Evolutionary conservation across 2,797 vertebrate species (phyloP), one percentile per base, ranked within the genome.

Genomic region (Parambassis ranga): DNA sequence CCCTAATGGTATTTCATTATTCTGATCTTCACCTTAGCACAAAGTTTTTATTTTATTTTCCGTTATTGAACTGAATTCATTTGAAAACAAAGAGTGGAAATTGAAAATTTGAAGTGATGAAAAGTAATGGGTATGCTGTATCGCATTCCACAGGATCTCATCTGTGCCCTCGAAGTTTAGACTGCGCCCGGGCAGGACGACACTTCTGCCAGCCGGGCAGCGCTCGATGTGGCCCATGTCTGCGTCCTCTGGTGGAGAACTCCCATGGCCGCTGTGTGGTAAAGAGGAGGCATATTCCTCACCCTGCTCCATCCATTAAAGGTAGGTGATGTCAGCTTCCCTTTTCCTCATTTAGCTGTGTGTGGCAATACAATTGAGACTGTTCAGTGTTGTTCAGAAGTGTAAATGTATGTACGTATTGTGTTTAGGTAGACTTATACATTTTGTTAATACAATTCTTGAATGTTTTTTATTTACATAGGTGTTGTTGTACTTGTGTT

Each of bases 111-210:
- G 42, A 13, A 10, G 8, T 42, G 26, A 24, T 26, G 14, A 55
- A 36, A 32, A 15, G 6, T 32, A 10, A n/a, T 14, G 6, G 20
- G 4, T 23, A 20, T 30, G 15, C 10, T 3, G 0, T 65, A 4
- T 62, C 13, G 5, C 41, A 0, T 24, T 68, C 33, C 47, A 13
- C 58, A 91, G 77, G 83, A 7, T 67, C 77, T 36, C 62, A 68
- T 2, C 14, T 81, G 13, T 97, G 96, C 60, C 95, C 96, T 0
- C 88, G 93, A 42, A 94, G 90, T 77, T 77, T 97, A 74, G 94
- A 96, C 75, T 97, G 96, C 39, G 90, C 93, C 39, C 90, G 92
- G 56, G 90, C 89, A 55, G 87, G 94, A 32, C 87, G 96, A 0
- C 89, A 92, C 44, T 92, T 93, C 67, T 97, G 96, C 65, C 87